These are phyloP conservation scores for Uropsilus gracilis DNA, from an alignment of 2,113 vertebrate genomes.

Conservation along the genomic window DNA sequence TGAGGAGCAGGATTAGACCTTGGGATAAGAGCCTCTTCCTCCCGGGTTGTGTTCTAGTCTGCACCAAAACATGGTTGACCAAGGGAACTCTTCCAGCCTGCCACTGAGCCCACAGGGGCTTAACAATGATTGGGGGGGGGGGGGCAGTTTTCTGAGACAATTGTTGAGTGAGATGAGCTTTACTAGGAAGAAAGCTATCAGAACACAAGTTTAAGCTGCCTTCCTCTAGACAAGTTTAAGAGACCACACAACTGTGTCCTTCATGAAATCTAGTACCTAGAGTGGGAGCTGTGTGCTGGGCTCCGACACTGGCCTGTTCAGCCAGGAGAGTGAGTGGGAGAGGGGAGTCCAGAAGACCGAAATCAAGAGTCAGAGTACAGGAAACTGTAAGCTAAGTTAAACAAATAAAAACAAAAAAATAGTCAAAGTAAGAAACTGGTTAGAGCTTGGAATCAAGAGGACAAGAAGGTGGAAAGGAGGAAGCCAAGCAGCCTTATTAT, in stretches of 20 bases:
- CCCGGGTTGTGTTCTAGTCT: background rate
- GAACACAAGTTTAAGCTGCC: too few species aligned
- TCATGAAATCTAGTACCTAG: background rate
- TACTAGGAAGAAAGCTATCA: background rate
- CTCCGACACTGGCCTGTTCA: background rate
- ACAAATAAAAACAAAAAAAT: conserved; percentile 65
- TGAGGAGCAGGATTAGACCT: background rate
- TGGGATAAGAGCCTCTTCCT: background rate
- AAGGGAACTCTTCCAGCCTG: background rate
- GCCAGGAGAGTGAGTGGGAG: conserved; percentile 11
- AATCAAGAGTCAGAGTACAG: conserved; percentile 37
- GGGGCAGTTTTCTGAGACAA: background rate
- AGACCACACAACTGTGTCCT: background rate
- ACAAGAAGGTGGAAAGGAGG: background rate
- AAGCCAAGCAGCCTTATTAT: conserved; percentile 9
- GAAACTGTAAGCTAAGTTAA: conserved; percentile 51
- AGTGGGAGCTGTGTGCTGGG: background rate
- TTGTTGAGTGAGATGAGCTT: background rate
- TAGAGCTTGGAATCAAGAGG: background rate
- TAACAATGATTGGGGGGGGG: background rate
- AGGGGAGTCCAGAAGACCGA: conserved; percentile 59
- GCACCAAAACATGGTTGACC: background rate
- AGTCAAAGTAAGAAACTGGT: conserved; percentile 26
- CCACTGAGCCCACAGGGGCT: background rate
- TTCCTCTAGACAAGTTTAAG: background rate